phyloP scores from a whole-genome alignment of 2,888 invertebrate genomes.

The Hydroisotoma schaefferi region DNA sequence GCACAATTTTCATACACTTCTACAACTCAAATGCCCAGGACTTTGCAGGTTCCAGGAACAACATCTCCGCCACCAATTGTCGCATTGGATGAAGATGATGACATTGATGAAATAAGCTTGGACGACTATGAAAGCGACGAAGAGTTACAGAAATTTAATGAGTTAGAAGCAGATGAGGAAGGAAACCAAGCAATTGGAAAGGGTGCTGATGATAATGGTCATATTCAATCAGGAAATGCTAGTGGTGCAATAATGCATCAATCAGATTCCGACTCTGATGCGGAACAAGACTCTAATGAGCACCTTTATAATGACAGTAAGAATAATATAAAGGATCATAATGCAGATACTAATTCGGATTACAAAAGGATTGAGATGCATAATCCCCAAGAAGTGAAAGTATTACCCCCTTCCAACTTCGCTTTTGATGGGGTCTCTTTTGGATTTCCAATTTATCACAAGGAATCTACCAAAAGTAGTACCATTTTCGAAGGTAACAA shows the following conservation, averaged over 20 bases:
- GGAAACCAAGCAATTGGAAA: conserved; percentile 5
- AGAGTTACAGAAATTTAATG: background rate
- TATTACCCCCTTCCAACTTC: conserved; percentile 37
- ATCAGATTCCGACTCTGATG: background rate
- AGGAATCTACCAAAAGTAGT: background rate
- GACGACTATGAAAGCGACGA: background rate
- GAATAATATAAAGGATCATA: background rate
- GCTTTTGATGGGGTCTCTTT: conserved; percentile 32
- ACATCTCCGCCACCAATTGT: background rate
- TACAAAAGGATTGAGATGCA: conserved; percentile 8
- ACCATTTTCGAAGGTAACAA: background rate
- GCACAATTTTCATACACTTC: conserved; percentile 7
- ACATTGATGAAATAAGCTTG: conserved; percentile 11
- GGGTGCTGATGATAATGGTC: background rate
- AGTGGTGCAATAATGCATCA: background rate
- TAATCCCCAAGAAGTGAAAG: conserved; percentile 39
- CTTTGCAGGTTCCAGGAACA: conserved; percentile 14
- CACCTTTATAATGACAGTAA: background rate
- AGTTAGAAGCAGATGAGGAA: conserved; percentile 2
- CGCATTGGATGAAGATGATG: conserved; percentile 1
- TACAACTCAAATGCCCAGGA: conserved; percentile 15
- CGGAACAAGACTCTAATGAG: background rate
- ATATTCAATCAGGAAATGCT: background rate
- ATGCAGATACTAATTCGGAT: background rate
- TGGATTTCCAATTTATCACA: conserved; percentile 36